A percentile compares a stretch with the other conserved stretches of the same genome.
phyloP scores from a whole-genome alignment of 2,797 vertebrate genomes.

The Garrulus glandarius region DNA sequence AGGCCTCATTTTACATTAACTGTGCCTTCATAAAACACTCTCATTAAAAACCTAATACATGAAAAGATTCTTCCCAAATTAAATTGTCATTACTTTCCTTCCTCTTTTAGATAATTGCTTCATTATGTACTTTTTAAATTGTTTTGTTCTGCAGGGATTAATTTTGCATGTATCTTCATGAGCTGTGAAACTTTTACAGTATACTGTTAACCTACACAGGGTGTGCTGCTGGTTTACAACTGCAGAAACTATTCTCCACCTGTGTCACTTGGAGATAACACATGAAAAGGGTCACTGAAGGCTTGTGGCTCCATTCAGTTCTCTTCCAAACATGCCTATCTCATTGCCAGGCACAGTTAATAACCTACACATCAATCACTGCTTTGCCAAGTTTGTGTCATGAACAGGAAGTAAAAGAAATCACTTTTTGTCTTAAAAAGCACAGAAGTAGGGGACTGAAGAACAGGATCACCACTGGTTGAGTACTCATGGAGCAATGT shows the following conservation, averaged over 20 bases:
- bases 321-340: background rate
- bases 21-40: background rate
- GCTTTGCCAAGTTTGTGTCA: background rate
- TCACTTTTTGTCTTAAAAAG: background rate
- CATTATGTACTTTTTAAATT: slow-evolving; percentile 59
- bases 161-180: slow-evolving; percentile 50
- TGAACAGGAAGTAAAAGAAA: background rate
- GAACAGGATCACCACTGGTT: background rate
- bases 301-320: background rate
- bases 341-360: background rate
- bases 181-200: slow-evolving; percentile 39
- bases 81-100: background rate
- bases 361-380: background rate
- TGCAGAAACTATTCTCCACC: background rate
- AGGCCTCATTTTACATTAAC: slow-evolving; percentile 1
- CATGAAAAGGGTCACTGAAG: background rate
- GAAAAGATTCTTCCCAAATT: slow-evolving; percentile 5
- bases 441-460: background rate
- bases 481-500: background rate
- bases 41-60: background rate
- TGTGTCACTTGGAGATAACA: background rate
- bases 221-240: background rate
- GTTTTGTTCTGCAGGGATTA: slow-evolving; percentile 67
- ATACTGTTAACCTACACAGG: background rate
- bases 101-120: slow-evolving; percentile 56